Conservation (phyloP, 2,797 vertebrate genomes). For the Fringilla coelebs region DNA sequence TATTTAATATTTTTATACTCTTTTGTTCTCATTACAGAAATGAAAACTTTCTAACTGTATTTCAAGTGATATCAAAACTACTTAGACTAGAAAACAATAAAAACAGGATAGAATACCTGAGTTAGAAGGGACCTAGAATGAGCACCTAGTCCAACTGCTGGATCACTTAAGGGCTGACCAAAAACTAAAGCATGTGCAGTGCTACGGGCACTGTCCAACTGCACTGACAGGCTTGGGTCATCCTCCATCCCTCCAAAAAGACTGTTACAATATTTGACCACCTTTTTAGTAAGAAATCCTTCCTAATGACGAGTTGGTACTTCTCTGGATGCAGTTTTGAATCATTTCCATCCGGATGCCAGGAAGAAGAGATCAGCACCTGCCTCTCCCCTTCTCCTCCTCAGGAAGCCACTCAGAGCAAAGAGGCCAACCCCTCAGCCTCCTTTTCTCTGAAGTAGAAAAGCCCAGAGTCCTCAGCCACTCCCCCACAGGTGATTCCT, state of each 20-base stretch:
- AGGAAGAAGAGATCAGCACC: not conserved
- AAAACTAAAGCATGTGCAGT: not conserved
- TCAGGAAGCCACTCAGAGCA: not conserved
- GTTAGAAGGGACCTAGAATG: not conserved
- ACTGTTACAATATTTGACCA: not conserved
- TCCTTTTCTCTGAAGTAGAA: not conserved
- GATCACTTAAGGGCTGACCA: not conserved
- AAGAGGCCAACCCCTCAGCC: fast-evolving
- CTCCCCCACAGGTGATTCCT: not conserved
- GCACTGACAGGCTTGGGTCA: not conserved
- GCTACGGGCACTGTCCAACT: not conserved
- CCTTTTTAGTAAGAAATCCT: not conserved
- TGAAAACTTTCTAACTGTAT: not conserved
- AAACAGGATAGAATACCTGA: not conserved
- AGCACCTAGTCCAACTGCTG: not conserved
- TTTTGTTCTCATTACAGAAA: not conserved
- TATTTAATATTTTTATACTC: not conserved
- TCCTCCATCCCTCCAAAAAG: fast-evolving
- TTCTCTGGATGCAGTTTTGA: not conserved
- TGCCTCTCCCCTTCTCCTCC: not conserved
- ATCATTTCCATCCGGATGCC: not conserved
- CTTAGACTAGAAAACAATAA: not conserved
- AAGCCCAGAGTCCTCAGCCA: not conserved
- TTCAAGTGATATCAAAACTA: not conserved
- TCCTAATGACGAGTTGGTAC: not conserved